Conservation (phyloP, 2,113 vertebrate species). For the Tragulus kanchil region DNA sequence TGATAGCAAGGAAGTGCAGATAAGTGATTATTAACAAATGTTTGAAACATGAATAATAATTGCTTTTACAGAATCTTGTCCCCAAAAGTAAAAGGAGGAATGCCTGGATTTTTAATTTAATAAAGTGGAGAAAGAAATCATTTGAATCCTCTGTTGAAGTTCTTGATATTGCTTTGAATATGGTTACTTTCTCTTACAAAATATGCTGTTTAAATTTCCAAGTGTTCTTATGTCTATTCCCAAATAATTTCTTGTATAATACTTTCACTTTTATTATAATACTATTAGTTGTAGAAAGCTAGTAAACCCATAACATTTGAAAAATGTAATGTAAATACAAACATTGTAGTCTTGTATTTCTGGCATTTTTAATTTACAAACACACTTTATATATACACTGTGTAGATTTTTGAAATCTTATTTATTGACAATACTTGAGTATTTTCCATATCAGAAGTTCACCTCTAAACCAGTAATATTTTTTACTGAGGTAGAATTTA, state of each 20-base stretch:
- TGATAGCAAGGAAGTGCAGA: constrained; percentile 19
- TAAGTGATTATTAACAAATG: constrained; percentile 43
- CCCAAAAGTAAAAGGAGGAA: not conserved
- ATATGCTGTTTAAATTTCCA: not conserved
- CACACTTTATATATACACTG: not conserved
- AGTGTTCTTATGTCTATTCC: not conserved
- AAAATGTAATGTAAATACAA: not conserved
- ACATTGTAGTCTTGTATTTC: not conserved
- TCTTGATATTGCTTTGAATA: not conserved
- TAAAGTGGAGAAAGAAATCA: not conserved
- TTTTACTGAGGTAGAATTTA: not conserved
- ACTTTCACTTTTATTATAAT: not conserved
- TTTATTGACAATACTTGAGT: not conserved
- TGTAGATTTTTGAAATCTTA: not conserved
- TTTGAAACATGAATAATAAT: not conserved
- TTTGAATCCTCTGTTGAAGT: not conserved
- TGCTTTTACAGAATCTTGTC: not conserved
- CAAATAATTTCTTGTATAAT: not conserved
- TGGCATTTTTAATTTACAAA: not conserved
- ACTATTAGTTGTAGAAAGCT: not conserved
- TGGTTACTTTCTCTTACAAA: not conserved
- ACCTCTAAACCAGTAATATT: not conserved
- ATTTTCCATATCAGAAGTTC: not conserved
- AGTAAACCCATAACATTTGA: not conserved
- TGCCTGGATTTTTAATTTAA: not conserved